Percentiles rank a stretch among this genome's conserved stretches.
Evolutionary conservation across 2,888 invertebrate genomes (phyloP).

Genomic region (Elegia similella): DNA sequence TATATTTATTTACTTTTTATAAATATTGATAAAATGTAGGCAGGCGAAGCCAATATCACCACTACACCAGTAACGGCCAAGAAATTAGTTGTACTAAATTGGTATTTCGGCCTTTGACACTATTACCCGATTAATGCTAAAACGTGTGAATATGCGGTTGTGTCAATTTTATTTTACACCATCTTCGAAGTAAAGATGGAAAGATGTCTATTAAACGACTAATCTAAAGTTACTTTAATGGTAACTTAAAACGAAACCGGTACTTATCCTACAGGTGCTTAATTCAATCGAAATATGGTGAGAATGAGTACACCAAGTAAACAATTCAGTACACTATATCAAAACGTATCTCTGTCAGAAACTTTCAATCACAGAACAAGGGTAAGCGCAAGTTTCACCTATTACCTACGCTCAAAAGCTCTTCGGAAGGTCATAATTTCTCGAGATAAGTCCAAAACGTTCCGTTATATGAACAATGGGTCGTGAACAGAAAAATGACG

Average conservation of each 20-base stretch:
- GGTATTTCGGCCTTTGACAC: no score
- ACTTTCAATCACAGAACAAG: constrained; percentile 34
- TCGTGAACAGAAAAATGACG: constrained; percentile 52
- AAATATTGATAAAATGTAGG: no score
- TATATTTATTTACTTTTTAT: no score
- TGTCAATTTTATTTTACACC: no score
- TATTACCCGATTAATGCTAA: no score
- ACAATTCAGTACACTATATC: constrained; percentile 33
- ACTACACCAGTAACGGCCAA: no score
- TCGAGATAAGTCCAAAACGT: constrained; percentile 52
- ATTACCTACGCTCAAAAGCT: constrained; percentile 46
- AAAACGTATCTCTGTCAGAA: constrained; percentile 45
- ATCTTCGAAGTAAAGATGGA: no score
- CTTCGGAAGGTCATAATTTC: constrained; percentile 56
- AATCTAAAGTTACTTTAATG: not conserved
- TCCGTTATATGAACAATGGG: constrained; percentile 55
- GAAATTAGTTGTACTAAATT: no score
- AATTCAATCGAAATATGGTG: not conserved
- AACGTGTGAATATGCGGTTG: no score
- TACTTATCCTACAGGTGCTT: not conserved
- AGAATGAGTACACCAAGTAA: not conserved
- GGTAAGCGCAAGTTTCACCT: constrained; percentile 47
- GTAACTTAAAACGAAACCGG: not conserved
- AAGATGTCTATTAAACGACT: not conserved
- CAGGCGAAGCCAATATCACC: no score